phyloP scores from a whole-genome alignment of 2,113 vertebrate genomes.

The Pica pica region DNA sequence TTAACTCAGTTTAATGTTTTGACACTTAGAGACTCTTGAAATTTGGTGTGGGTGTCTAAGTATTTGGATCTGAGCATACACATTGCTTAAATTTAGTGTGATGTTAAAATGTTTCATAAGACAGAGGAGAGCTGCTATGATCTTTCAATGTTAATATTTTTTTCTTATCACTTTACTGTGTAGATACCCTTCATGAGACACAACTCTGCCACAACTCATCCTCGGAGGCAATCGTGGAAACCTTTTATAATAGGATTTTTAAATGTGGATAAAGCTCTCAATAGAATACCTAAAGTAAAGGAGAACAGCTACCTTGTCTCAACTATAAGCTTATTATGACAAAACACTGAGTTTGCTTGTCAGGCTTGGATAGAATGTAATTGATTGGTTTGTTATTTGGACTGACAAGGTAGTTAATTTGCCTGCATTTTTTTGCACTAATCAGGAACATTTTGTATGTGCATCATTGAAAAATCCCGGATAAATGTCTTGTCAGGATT shows the following conservation, averaged over 20 bases:
- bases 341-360: constrained; percentile 71
- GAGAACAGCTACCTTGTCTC: constrained; percentile 76
- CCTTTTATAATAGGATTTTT: constrained; percentile 78
- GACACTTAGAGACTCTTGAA: not conserved
- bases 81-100: constrained; percentile 64
- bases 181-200: constrained; percentile 84
- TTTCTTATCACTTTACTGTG: constrained; percentile 85
- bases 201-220: constrained; percentile 81
- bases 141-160: constrained; percentile 79
- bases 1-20: not conserved
- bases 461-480: constrained; percentile 69
- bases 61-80: constrained; percentile 40
- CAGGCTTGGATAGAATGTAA: constrained; percentile 75
- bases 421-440: constrained; percentile 64
- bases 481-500: constrained; percentile 76
- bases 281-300: constrained; percentile 76
- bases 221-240: constrained; percentile 80
- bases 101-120: constrained; percentile 77
- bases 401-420: constrained; percentile 78
- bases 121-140: constrained; percentile 72
- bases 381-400: constrained; percentile 74
- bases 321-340: constrained; percentile 68
- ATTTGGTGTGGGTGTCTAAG: not conserved
- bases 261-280: constrained; percentile 76
- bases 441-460: constrained; percentile 72